phyloP scores from a whole-genome alignment of 2,797 vertebrate species.

The Amblyopsis hoosieri region DNA sequence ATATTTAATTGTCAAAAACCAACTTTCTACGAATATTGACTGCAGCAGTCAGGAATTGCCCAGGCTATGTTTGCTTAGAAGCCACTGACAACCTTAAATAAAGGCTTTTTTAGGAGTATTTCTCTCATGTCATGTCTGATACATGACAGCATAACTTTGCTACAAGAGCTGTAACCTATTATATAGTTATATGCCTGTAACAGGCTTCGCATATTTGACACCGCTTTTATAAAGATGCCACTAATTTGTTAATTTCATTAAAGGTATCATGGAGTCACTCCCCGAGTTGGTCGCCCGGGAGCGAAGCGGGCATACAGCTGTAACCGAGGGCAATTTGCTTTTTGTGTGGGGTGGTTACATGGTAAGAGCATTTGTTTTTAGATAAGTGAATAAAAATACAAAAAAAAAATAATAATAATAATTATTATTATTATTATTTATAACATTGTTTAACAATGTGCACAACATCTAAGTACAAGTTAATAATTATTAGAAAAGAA shows the following conservation, averaged over 20 bases:
- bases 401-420: background rate
- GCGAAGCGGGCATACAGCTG: conserved; percentile 92
- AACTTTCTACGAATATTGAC: background rate
- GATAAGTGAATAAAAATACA: background rate
- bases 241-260: background rate
- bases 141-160: no score
- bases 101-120: background rate
- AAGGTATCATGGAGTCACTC: conserved; percentile 35
- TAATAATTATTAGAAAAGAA: background rate
- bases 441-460: no score
- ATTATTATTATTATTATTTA: no score
- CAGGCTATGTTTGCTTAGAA: background rate
- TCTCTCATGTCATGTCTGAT: background rate
- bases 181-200: no score
- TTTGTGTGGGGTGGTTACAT: conserved; percentile 95
- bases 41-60: background rate
- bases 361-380: conserved; percentile 74
- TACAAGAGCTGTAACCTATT: no score
- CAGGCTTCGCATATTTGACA: no score
- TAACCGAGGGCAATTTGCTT: conserved; percentile 82
- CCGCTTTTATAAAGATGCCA: background rate
- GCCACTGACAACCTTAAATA: background rate
- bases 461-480: no score
- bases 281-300: conserved; percentile 85
- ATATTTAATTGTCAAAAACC: background rate